Percentiles rank a stretch among this genome's conserved stretches.
Evolutionary conservation across 2,797 vertebrate genomes (phyloP).

Genomic region (Staurois parvus): DNA sequence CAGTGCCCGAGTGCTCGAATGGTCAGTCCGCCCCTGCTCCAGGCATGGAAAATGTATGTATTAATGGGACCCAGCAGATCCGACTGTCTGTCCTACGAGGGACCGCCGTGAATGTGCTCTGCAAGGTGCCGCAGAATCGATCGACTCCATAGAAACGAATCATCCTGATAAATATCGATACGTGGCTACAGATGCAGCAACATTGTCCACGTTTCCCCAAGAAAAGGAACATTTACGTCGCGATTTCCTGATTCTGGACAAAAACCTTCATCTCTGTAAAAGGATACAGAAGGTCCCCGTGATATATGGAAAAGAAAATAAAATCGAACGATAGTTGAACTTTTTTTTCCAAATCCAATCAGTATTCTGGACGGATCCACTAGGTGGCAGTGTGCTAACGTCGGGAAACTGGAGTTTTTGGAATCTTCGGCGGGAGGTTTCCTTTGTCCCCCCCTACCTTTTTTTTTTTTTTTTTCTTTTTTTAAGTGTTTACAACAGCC

Average conservation of each 20-base stretch:
- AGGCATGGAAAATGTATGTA: too few species aligned
- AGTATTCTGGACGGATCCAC: background rate
- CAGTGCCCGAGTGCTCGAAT: too few species aligned
- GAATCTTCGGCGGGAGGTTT: conserved; percentile 20
- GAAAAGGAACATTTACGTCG: background rate
- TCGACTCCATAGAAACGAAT: background rate
- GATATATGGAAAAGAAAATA: background rate
- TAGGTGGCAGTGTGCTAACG: conserved; percentile 12
- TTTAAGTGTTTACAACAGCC: conserved; percentile 25
- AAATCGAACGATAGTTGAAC: background rate
- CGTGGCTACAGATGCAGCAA: background rate
- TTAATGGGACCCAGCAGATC: too few species aligned
- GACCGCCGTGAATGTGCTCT: background rate
- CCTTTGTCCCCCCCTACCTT: too few species aligned
- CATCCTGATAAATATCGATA: background rate
- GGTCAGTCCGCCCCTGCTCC: too few species aligned
- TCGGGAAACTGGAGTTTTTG: conserved; percentile 9
- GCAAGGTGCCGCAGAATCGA: background rate
- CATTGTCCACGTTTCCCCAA: conserved; percentile 2
- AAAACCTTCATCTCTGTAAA: conserved; percentile 7
- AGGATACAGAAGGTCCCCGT: background rate
- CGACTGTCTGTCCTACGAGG: too few species aligned
- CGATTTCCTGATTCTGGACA: conserved; percentile 41
- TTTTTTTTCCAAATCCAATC: background rate
- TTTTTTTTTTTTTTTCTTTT: background rate